Percentiles rank a stretch among this genome's conserved stretches.
phyloP scores from a whole-genome alignment of 2,797 vertebrate genomes.

The Paguma larvata region DNA sequence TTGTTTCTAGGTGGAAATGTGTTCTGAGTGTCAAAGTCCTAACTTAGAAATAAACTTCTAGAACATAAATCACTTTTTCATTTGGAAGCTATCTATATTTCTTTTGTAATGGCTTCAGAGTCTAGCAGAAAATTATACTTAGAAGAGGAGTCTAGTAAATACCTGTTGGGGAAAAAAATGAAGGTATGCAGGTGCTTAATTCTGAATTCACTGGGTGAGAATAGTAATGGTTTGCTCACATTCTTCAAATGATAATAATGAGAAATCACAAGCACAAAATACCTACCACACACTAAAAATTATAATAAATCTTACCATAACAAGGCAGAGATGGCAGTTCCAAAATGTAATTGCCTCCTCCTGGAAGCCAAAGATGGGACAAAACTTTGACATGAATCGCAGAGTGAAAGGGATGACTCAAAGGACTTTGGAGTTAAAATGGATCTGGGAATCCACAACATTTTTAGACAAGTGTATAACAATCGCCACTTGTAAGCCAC shows the following conservation, averaged over 20 bases:
- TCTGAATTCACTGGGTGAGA: not conserved
- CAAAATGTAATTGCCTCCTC: not conserved
- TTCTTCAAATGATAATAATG: not conserved
- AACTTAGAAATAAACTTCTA: constrained; percentile 54
- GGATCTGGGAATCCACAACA: not conserved
- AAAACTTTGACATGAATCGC: not conserved
- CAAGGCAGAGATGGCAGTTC: not conserved
- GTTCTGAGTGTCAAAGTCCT: not conserved
- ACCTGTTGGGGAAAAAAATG: not conserved
- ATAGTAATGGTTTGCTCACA: not conserved
- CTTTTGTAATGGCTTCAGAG: constrained; percentile 36
- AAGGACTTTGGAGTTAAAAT: not conserved
- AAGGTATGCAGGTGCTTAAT: not conserved
- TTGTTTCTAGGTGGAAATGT: not conserved
- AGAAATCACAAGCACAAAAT: constrained; percentile 2
- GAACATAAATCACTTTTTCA: constrained; percentile 18
- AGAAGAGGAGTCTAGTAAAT: not conserved
- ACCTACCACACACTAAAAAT: not conserved
- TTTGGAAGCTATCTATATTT: constrained; percentile 5
- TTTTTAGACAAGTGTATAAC: not conserved
- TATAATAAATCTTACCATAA: not conserved
- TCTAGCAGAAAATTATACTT: not conserved
- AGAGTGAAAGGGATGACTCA: not conserved
- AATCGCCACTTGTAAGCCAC: not conserved
- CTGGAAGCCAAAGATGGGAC: not conserved